Base-by-base conservation (phyloP, 2,797 vertebrate genomes). In the Gouania willdenowi region DNA sequence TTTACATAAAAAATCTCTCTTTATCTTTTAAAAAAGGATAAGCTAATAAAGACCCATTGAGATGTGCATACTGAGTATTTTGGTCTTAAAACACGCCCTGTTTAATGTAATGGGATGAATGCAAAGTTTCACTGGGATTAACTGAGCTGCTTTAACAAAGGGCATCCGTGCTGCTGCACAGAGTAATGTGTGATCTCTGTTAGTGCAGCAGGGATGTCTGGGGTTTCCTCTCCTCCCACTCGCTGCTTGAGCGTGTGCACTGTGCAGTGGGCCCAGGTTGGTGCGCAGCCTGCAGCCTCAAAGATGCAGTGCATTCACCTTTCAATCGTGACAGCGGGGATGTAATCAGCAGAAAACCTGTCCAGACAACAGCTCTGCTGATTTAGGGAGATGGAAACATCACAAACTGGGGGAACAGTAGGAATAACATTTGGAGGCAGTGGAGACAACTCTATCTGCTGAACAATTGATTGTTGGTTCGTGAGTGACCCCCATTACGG, bases 191-290 rank as follows among this genome's bases (percentile, higher is more conserved):
- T 52, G 43, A 47, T 57, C 41, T 58, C 47, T 14, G 37, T 42
- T n/a, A 5, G 51, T 27, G 46, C 27, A 6, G 46, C 27, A 6
- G 8, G 41, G 55, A 20, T 44, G 38, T 41, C 55, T 21, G 20
- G 78, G 71, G 57, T 57, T 77, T 66, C 66, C 79, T 72, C 71
- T 6, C 75, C 71, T 36, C 67, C 66, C 58, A 58, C 65, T 46
- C 64, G 22, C 34, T 33, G 41, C 60, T 39, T 43, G 36, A 8
- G 25, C 27, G 54, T 29, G 51, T 11, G 39, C 51, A 55, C 37
- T n/a, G 26, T 52, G 34, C 41, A 51, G 31, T 21, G 2, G 42
- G 37, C 9, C 26, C 20, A 3, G 8, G 37, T 83, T 71, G 43
- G 51, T 76, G 78, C 72, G 65, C 75, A 69, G 59, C 43, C 28